Base-by-base conservation (phyloP, 1,140 invertebrate genomes). In the Drosophila sturtevanti region DNA sequence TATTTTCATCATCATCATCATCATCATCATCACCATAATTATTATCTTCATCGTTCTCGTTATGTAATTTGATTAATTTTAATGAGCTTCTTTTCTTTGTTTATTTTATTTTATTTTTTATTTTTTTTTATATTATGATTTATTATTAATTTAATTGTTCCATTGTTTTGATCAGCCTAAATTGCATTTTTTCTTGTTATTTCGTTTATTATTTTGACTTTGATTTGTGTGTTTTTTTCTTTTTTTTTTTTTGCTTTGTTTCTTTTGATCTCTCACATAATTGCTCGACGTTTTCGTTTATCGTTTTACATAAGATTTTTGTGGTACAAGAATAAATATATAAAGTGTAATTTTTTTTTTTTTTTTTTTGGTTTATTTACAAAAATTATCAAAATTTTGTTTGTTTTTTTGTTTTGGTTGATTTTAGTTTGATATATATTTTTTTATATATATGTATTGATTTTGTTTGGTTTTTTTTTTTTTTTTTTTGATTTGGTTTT, bases 201-300 rank as follows among this genome's bases (percentile, higher is more conserved):
- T 67, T 76, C 44, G 73, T 52, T 76, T 69, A 63, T 77, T 76
- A 68, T 76, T 76, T 77, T 75, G 38, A 63, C 62, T 70, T 68
- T 73, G 70, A 59, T 58, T 41, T 68, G 44, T 44, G 27, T 37
- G 61, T n/a, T 38, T 14, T 55, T 55, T 38, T 60, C 38, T 37
- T 60, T 35, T 37, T n/a, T 60, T 56, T 67, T 61, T 56, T n/a
- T n/a, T n/a, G 31, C 16, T 37, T 44, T 38, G 31, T 38, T 64
- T 54, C 31, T 51, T 35, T 54, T 35, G 31, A 37, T 38, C 41
- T 31, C 44, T 63, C 56, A 41, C 52, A 73, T 74, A 73, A 56
- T 66, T 58, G 52, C 52, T 75, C 71, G 72, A 63, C 55, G 72
- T 44, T 60, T 76, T 63, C 18, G 64, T 77, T 76, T 24, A 41